Base-by-base conservation (phyloP, 1,140 invertebrate species). In the Xylocopa sonorina region DNA sequence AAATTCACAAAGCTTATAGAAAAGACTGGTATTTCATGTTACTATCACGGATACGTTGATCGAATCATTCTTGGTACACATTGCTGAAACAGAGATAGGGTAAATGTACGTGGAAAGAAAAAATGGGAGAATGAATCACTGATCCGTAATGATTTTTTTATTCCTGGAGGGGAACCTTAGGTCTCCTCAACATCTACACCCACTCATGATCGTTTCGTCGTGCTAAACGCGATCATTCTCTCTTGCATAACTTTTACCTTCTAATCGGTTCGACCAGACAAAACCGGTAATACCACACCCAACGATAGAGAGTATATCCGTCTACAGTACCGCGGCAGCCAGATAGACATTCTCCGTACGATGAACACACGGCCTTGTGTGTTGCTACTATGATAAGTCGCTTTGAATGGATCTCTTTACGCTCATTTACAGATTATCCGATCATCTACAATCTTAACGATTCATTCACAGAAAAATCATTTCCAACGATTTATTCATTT, bases 231-330 rank as follows among this genome's bases (percentile, higher is more conserved):
- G 82, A 84, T 81, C 83, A 14, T 55, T 62, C 55, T 74, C 50
- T 81, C 55, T 86, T 86, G 83, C 84, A 82, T 85, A 86, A 86
- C 84, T 74, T 73, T 71, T 55, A 80, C 87, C 86, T 88, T 88
- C 86, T 88, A 88, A 88, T 88, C 86, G 82, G 66, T 58, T 34
- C 75, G 81, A 84, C 85, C 75, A 58, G 78, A 78, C 73, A 82
- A 69, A 87, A 89, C 88, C 83, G 87, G 88, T 89, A 89, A 82
- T 85, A 88, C 88, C 88, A 89, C 88, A 87, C 88, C 88, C 88
- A 88, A 77, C 62, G 74, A 38, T 55, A 48, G 46, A 41, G 32
- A 53, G 41, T 73, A 81, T 78, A 84, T 77, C 73, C 67, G 79
- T 80, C 68, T 72, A 2, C 46, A 53, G 68, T 57, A 41, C 50